Percentiles rank a stretch among this genome's conserved stretches.
Evolutionary conservation across 2,888 invertebrate genomes (phyloP).

Genomic region (Limnephilus rhombicus): DNA sequence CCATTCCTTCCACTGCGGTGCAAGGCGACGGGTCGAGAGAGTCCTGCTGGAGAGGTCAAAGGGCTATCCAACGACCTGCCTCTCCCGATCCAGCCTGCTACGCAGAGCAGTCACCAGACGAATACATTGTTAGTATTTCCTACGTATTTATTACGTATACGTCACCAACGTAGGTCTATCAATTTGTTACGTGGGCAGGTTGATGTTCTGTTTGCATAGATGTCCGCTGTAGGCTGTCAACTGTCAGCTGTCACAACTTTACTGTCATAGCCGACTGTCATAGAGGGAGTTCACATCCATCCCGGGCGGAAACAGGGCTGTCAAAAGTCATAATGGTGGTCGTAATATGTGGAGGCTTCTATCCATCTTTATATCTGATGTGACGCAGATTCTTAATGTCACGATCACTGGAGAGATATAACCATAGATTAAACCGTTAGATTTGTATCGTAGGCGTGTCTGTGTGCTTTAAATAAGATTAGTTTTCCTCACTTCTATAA

Average conservation of each 20-base stretch:
- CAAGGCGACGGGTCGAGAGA: no score
- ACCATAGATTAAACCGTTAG: no score
- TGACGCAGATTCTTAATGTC: no score
- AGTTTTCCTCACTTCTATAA: no score
- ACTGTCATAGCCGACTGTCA: not conserved
- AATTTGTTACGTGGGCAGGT: conserved; percentile 1
- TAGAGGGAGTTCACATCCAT: not conserved
- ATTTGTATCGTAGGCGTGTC: no score
- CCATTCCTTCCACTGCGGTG: no score
- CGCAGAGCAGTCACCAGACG: no score
- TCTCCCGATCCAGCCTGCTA: no score
- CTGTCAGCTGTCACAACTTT: conserved; percentile 5
- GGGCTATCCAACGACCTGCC: no score
- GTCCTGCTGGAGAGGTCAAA: no score
- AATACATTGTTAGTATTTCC: not conserved
- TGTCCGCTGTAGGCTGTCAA: not conserved
- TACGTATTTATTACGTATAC: not conserved
- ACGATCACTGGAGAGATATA: no score
- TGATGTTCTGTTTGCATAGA: conserved; percentile 4
- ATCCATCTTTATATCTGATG: not conserved
- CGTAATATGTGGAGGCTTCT: not conserved
- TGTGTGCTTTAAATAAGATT: no score
- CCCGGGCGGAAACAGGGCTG: not conserved
- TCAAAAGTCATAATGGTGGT: not conserved
- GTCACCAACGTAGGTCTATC: not conserved